phyloP scores from a whole-genome alignment of 1,140 invertebrate species.

The Drosophila bifasciata region DNA sequence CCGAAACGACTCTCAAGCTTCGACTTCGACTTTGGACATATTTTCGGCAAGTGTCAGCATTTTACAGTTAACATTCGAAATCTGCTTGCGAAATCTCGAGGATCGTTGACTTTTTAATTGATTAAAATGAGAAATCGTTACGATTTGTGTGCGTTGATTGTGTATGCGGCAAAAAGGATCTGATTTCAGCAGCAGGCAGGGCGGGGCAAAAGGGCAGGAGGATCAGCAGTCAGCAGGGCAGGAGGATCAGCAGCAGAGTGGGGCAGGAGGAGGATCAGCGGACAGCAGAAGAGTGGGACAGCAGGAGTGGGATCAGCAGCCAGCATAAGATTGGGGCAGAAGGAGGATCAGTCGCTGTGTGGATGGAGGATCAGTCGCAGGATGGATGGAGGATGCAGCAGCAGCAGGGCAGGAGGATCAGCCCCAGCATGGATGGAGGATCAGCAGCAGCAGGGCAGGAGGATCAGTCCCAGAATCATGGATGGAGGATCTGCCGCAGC shows the following conservation, averaged over 20 bases:
- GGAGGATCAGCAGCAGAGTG: neutral
- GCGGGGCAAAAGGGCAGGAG: constrained; percentile 7
- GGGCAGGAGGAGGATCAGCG: too few relatives aligned
- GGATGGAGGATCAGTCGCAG: too few relatives aligned
- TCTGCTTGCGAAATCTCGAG: constrained; percentile 24
- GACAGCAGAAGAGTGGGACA: too few relatives aligned
- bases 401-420: too few relatives aligned
- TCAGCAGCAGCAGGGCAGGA: too few relatives aligned
- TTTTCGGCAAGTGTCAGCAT: constrained; percentile 77
- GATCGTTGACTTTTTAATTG: constrained; percentile 83
- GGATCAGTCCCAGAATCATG: too few relatives aligned
- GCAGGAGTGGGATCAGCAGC: too few relatives aligned
- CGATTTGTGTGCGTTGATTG: constrained; percentile 81
- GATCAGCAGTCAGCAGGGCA: neutral
- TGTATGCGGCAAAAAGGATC: constrained; percentile 59
- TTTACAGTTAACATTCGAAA: constrained; percentile 69
- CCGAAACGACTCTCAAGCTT: neutral
- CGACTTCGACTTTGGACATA: constrained; percentile 40
- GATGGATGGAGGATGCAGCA: too few relatives aligned
- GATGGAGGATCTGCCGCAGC: too few relatives aligned
- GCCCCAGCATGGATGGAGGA: too few relatives aligned
- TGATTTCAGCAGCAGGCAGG: constrained; percentile 61
- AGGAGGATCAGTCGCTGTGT: too few relatives aligned
- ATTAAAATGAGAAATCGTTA: constrained; percentile 84
- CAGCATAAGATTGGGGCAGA: too few relatives aligned